A percentile compares a stretch with the other conserved stretches of the same genome.
These are phyloP conservation scores for Fundulus diaphanus DNA, from an alignment of 2,797 vertebrate species.

Conservation along the genomic window DNA sequence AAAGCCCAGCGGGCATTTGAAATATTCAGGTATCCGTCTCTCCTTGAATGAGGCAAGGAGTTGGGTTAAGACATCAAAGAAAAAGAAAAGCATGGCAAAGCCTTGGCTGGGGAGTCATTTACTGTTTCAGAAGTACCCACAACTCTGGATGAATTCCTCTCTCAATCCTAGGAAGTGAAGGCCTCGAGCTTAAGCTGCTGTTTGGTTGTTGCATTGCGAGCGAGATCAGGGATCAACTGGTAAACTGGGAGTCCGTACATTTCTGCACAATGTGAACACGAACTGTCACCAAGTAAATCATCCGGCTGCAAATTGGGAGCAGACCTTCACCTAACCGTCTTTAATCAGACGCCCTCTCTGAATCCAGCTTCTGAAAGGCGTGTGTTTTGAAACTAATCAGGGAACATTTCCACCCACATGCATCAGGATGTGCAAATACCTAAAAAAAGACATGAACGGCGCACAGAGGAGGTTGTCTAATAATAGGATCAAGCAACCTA, in stretches of 20 bases:
- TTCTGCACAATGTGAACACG: slow-evolving; percentile 20
- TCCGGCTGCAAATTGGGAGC: slow-evolving; percentile 28
- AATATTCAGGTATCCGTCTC: slow-evolving; percentile 46
- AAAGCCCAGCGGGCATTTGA: slow-evolving; percentile 56
- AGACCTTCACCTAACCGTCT: slow-evolving; percentile 12
- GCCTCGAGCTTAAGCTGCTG: slow-evolving; percentile 46
- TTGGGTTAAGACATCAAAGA: slow-evolving; percentile 51
- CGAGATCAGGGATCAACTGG: slow-evolving; percentile 54
- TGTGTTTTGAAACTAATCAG: slow-evolving; percentile 73
- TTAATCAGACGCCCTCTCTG: slow-evolving; percentile 41
- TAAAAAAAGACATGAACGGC: slow-evolving; percentile 37
- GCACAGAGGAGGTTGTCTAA: slow-evolving; percentile 45
- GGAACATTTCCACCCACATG: slow-evolving; percentile 53
- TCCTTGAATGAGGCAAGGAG: slow-evolving; percentile 32
- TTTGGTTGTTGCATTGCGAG: slow-evolving; percentile 57
- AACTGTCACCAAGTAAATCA: slow-evolving; percentile 32
- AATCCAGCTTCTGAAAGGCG: slow-evolving; percentile 42
- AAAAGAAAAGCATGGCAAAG: slow-evolving; percentile 20
- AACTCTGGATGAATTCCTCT: slow-evolving; percentile 44
- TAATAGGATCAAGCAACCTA: slow-evolving; percentile 54
- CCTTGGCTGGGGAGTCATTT: slow-evolving; percentile 15
- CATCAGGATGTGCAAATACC: slow-evolving; percentile 63
- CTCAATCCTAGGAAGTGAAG: slow-evolving; percentile 23
- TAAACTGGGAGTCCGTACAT: slow-evolving; percentile 17
- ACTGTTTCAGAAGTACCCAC: slow-evolving; percentile 31